Base-by-base conservation (phyloP, 2,888 invertebrate genomes). In the Syritta pipiens region DNA sequence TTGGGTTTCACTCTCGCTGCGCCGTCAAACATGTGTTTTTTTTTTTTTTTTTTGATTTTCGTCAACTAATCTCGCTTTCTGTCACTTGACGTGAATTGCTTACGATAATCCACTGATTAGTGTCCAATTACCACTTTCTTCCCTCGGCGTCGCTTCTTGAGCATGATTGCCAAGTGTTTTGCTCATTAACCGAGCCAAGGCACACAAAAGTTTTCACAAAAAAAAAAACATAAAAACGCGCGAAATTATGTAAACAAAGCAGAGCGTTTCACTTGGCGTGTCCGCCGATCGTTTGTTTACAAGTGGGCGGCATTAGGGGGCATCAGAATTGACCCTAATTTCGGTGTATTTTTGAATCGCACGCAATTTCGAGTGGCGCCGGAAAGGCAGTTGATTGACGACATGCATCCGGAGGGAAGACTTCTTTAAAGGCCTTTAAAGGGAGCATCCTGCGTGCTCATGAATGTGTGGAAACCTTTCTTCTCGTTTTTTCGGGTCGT, bases 101-200 rank as follows among this genome's bases (percentile, higher is more conserved):
- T 71, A 77, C 53, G 48, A 51, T 77, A 77, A 77, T 72, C 65
- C 22, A 14, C 60, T 72, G 72, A 72, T 77, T 77, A 72, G 77
- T 77, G 60, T 77, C 72, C 77, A 72, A 77, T 77, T 77, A 77
- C 77, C 77, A 77, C 77, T 77, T 77, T 77, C 72, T 72, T 77
- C 28, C 26, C 35, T 24, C 19, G 24, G 14, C 37, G 30, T 49
- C 48, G 32, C 20, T 30, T 19, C 19, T 40, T 9, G 22, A 14
- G 14, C 26, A 30, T 67, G 65, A 60, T 59, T 53, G 60, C 65
- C 65, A 65, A 59, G 57, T 9, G 19, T 17, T 3, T 22, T 30
- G 63, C 55, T 72, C 48, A 72, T 55, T 77, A 60, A 63, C 48
- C 46, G 40, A 63, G 57, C 57, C 32, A 24, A 14, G 40, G 7